phyloP scores from a whole-genome alignment of 2,113 vertebrate genomes.

The Nibea albiflora region DNA sequence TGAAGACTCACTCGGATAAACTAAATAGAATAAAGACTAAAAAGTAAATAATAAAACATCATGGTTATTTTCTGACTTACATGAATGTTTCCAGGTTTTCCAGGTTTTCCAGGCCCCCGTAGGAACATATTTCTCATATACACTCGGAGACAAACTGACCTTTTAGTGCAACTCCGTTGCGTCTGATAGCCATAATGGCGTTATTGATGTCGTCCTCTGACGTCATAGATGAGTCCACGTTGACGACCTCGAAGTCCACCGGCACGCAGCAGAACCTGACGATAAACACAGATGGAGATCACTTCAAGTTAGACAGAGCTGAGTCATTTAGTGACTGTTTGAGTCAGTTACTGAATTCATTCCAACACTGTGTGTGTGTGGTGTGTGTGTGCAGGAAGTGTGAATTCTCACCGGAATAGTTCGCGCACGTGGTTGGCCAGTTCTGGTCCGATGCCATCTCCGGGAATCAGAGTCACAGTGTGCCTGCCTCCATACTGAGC shows the following conservation, averaged over 20 bases:
- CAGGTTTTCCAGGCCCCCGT: background rate
- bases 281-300: background rate
- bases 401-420: slow-evolving; percentile 84
- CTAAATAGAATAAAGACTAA: no score
- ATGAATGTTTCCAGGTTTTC: no score
- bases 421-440: slow-evolving; percentile 86
- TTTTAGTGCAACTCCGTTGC: slow-evolving; percentile 89
- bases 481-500: slow-evolving; percentile 90
- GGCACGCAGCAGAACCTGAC: slow-evolving; percentile 87
- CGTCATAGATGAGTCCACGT: slow-evolving; percentile 77
- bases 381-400: background rate
- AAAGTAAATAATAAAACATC: no score
- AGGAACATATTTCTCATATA: background rate
- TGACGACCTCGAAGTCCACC: slow-evolving; percentile 89
- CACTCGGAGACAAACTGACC: slow-evolving; percentile 67
- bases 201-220: slow-evolving; percentile 85
- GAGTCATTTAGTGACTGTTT: background rate
- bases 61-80: no score
- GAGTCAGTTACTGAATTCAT: background rate
- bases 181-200: slow-evolving; percentile 87
- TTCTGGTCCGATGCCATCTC: slow-evolving; percentile 90
- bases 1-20: no score
- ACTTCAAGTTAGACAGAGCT: background rate
- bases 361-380: background rate
- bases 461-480: slow-evolving; percentile 89